Base-by-base conservation (phyloP, 37 sponge, comb jelly and placozoan species). In the Ianthella basta region DNA sequence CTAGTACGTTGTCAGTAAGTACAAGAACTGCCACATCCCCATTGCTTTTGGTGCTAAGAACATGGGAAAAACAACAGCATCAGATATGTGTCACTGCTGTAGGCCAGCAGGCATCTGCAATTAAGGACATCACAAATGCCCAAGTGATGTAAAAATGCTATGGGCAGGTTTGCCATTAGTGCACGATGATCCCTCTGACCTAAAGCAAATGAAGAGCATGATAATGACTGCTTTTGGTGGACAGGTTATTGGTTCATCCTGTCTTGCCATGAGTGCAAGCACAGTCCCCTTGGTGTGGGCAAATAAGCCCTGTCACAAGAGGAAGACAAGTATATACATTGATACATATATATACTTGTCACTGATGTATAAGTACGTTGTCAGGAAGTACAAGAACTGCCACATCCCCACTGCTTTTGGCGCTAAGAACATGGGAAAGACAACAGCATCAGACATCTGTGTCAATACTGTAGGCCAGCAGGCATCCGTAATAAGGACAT, bases 131-230 rank as follows among this genome's bases (percentile, higher is more conserved):
- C 23, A 64, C 66, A 21, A 30, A 64, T 64, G 66, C 66, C n/a
- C 66, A 64, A 16, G 29, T 64, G 66, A 64, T 29, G 29, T 8
- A 16, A 64, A n/a, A n/a, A 12, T 64, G 66, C 23, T 64, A 16
- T 64, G 66, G 66, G 66, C 66, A 20, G 66, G 66, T 20, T 64
- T 64, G 66, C 66, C 66, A 12, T 64, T 64, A 29, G 66, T 64
- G 8, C 27, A 64, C 66, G 66, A 64, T 30, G 66, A 64, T 16
- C 66, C 66, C 12, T 64, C 66, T 29, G 66, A 64, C 27, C 8
- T 64, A 10, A 64, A 30, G 66, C 66, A 64, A 64, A 21, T 64
- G 66, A 64, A 64, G 66, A 16, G 29, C 23, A 29, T 64, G 20
- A 21, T 64, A 16, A 64, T 64, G 23, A 64, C 23, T 30, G 12